Evolutionary conservation across 2,888 invertebrate species (phyloP).

Genomic region (Aspidiotus destructor): DNA sequence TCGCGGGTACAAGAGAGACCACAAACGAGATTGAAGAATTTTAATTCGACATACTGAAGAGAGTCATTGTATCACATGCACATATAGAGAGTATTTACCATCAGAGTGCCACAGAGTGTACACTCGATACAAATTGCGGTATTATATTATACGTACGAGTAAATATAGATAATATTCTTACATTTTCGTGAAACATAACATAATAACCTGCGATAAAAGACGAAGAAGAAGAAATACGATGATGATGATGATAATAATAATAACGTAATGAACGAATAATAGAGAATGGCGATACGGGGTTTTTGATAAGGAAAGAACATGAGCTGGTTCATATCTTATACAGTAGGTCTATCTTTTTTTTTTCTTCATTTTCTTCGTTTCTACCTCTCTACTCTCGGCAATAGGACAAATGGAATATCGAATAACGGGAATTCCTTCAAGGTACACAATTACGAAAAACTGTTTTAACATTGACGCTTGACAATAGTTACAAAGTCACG

Average conservation of each 20-base stretch:
- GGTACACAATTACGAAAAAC: slow-evolving; percentile 31
- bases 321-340: slow-evolving; percentile 25
- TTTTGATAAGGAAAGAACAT: slow-evolving; percentile 13
- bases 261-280: slow-evolving; percentile 21
- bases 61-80: not conserved
- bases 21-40: slow-evolving; percentile 8
- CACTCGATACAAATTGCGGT: not conserved
- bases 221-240: not conserved
- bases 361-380: not conserved
- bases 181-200: slow-evolving; percentile 6
- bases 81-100: not conserved
- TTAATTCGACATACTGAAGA: slow-evolving; percentile 3
- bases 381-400: slow-evolving; percentile 13
- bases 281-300: slow-evolving; percentile 1
- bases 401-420: slow-evolving; percentile 32
- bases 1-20: not conserved
- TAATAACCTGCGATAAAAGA: slow-evolving; percentile 6
- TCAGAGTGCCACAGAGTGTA: too few species aligned
- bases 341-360: slow-evolving; percentile 20
- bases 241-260: slow-evolving; percentile 3
- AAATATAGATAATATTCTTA: slow-evolving; percentile 2
- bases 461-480: slow-evolving; percentile 30
- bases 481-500: slow-evolving; percentile 28
- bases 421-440: slow-evolving; percentile 29
- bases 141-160: not conserved